Percentiles rank a stretch among this genome's conserved stretches.
These are phyloP conservation scores for Hemaris fuciformis DNA, from an alignment of 2,888 invertebrate genomes.

Conservation along the genomic window DNA sequence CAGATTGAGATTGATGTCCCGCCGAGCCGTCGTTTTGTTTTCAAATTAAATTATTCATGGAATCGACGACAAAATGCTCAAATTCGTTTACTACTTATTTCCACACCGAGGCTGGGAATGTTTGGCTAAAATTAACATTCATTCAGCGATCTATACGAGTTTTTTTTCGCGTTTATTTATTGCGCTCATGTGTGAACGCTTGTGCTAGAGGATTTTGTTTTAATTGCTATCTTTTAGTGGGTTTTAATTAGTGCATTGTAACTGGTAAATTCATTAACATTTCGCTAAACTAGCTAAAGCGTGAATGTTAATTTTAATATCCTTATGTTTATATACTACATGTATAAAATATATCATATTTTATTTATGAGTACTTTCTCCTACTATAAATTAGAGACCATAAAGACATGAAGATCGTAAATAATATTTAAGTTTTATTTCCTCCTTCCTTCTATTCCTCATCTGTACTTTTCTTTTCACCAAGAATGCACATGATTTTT, in stretches of 20 bases:
- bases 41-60: slow-evolving; percentile 36
- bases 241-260: not conserved
- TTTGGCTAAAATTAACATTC: slow-evolving; percentile 12
- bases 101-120: slow-evolving; percentile 3
- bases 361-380: no score
- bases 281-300: not conserved
- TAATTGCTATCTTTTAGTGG: not conserved
- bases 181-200: not conserved
- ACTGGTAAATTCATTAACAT: not conserved
- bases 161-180: not conserved
- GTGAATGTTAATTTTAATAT: no score
- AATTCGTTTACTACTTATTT: slow-evolving; percentile 25
- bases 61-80: slow-evolving; percentile 39
- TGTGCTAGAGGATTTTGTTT: not conserved
- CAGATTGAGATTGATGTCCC: slow-evolving; percentile 66
- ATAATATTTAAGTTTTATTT: no score
- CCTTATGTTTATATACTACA: no score
- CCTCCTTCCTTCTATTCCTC: no score
- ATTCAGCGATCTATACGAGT: not conserved
- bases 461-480: not conserved
- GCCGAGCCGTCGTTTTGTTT: slow-evolving; percentile 28
- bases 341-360: no score
- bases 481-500: not conserved
- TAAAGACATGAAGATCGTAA: no score
- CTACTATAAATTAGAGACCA: no score